Evolutionary conservation across 2,113 vertebrate species (phyloP).

Genomic region (Copsychus sechellarum): DNA sequence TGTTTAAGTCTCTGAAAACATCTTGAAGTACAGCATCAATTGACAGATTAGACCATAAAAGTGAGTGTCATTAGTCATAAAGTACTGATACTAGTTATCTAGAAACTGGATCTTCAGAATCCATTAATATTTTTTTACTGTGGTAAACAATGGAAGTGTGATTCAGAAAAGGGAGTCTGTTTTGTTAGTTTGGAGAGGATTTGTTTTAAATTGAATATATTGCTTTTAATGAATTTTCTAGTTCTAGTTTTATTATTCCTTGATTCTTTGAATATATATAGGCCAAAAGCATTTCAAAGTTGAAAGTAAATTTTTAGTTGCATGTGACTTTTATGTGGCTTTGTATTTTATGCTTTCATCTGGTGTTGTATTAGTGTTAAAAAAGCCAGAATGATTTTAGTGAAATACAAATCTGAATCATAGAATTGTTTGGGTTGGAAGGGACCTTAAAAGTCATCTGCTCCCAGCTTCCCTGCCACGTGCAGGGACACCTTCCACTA

Average conservation of each 20-base stretch:
- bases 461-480: background rate
- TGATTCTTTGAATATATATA: background rate
- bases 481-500: background rate
- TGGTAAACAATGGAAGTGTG: background rate
- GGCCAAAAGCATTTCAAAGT: background rate
- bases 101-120: background rate
- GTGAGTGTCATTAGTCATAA: fast-evolving
- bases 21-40: background rate
- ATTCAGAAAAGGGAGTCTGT: background rate
- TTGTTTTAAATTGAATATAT: background rate
- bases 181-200: background rate
- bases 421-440: background rate
- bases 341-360: background rate
- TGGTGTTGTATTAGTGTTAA: background rate
- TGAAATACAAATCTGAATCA: background rate
- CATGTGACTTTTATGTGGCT: background rate
- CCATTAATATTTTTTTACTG: fast-evolving
- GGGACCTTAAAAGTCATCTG: background rate
- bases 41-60: background rate
- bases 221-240: background rate
- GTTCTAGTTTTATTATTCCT: background rate
- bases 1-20: background rate
- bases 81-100: background rate
- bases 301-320: background rate
- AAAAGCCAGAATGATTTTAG: fast-evolving